phyloP scores from a whole-genome alignment of 2,113 vertebrate genomes.

The Bombycilla garrulus region DNA sequence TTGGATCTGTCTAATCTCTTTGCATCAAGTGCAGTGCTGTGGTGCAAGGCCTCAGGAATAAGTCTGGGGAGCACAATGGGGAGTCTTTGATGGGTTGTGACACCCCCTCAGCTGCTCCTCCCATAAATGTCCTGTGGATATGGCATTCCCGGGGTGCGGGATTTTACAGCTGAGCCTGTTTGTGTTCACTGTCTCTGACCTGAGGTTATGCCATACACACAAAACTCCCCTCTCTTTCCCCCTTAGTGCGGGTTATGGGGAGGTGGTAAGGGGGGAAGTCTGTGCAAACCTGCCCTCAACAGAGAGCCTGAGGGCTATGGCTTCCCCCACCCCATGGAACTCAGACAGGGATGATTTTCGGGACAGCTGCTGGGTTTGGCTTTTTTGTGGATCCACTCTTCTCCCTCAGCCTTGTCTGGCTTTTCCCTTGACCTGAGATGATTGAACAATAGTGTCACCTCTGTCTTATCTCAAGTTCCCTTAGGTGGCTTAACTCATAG shows the following conservation, averaged over 20 bases:
- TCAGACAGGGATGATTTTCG: neutral
- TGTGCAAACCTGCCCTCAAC: neutral
- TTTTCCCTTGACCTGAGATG: neutral
- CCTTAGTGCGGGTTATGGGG: neutral
- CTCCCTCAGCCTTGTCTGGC: neutral
- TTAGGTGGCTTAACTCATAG: neutral
- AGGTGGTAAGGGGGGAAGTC: neutral
- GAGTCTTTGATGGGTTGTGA: neutral
- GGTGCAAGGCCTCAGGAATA: neutral
- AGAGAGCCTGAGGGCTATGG: neutral
- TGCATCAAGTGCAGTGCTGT: neutral
- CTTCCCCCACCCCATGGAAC: neutral
- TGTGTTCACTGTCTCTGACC: neutral
- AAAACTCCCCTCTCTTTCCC: neutral
- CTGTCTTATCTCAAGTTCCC: neutral
- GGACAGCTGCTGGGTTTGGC: neutral
- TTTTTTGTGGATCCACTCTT: neutral
- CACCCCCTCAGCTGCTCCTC: neutral
- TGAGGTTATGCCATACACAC: neutral
- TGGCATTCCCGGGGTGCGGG: accelerated
- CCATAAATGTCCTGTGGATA: neutral
- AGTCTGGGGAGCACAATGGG: neutral
- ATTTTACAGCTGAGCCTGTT: neutral
- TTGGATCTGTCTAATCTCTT: neutral
- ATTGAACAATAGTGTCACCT: neutral